phyloP scores from a whole-genome alignment of 2,797 vertebrate species.

The Spondyliosoma cantharus region DNA sequence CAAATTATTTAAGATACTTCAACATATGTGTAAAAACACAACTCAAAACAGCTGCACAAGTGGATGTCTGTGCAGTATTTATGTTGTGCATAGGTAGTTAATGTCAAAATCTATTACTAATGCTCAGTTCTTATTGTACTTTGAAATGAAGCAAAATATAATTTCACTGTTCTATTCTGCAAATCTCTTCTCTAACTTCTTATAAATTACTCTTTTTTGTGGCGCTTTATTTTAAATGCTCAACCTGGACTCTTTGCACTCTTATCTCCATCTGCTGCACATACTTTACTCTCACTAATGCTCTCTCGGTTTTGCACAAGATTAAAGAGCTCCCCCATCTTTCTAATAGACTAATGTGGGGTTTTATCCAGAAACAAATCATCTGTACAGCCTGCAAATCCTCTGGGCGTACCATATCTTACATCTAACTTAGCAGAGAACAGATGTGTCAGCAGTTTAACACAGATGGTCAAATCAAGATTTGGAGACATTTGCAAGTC shows the following conservation, averaged over 20 bases:
- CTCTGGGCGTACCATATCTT: constrained; percentile 25
- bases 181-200: not conserved
- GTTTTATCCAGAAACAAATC: constrained; percentile 31
- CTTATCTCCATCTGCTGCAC: not conserved
- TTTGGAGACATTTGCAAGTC: not conserved
- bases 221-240: not conserved
- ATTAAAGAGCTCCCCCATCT: constrained; percentile 10
- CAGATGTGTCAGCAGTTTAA: constrained; percentile 40
- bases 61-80: not conserved
- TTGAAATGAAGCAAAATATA: not conserved
- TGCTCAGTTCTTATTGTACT: not conserved
- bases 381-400: constrained; percentile 38
- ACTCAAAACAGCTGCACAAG: not conserved
- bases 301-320: constrained; percentile 16
- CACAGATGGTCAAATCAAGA: constrained; percentile 22
- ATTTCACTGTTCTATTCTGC: not conserved
- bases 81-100: not conserved
- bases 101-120: not conserved
- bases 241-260: constrained; percentile 4
- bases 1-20: not conserved
- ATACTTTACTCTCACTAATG: constrained; percentile 1
- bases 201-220: not conserved
- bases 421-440: constrained; percentile 28
- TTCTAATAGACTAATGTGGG: constrained; percentile 57
- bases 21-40: not conserved